Evolutionary conservation across 2,797 vertebrate species (phyloP), one percentile per base, ranked within the genome.

Genomic region (Coregonus ussuriensis): DNA sequence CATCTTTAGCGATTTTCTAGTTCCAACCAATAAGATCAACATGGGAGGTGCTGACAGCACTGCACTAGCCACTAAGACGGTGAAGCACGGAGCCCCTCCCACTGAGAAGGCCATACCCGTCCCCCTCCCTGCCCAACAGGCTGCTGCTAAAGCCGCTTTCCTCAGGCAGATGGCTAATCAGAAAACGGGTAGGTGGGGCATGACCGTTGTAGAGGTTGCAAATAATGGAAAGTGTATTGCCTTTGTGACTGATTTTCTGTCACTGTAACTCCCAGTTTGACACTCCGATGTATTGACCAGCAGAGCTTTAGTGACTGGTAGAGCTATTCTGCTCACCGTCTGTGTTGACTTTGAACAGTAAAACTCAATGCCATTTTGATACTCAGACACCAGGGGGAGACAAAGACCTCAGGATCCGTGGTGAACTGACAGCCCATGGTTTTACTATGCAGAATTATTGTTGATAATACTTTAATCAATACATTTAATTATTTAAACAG

Each of bases 41-140:
- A 93, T 96, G 33, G 95, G 94, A 0, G 96, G 96, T 1, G 96
- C 97, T 0, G 97, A 99, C 29, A 98, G 96, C 89, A 97, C 97
- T 0, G 95, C 96, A 80, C 93, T 99, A 4, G 96, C 95, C 37
- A 98, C 97, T 4, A 99, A 98, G 91, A 98, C 97, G 0, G 97
- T 99, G 74, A 99, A 98, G 78, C 97, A 98, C 0, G 96, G 97
- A 0, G 96, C 97, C 0, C 96, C 96, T 3, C 92, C 92, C 3
- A 47, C 76, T 0, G 94, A 95, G 83, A 94, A 87, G 83, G 56
- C 77, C 59, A 79, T 93, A 11, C 90, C 95, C 4, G 93, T 95
- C 78, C 85, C 93, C 6, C 83, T 96, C 37, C 90, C 97, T 0
- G 96, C 97, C n/a, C 93, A 97, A 1, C 96, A 98, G 78, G 97